A percentile compares a stretch with the other conserved stretches of the same genome.
Evolutionary conservation across 2,113 vertebrate species (phyloP).

Genomic region (Puntigrus tetrazona): DNA sequence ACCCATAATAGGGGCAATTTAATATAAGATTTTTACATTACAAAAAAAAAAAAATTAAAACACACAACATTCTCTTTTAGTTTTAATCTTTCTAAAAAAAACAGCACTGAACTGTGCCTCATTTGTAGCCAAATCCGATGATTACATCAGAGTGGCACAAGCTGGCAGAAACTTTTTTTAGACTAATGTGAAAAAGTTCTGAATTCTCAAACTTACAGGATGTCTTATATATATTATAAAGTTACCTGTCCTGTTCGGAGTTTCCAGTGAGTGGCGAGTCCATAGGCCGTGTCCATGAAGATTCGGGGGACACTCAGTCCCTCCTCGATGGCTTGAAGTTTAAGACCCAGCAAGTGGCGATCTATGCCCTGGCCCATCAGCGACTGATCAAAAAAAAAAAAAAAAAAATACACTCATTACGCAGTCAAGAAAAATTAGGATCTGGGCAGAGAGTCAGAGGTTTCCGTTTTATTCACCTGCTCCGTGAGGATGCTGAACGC

Average conservation of each 20-base stretch:
- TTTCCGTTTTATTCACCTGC: constrained; percentile 63
- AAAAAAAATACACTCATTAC: neutral
- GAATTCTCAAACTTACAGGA: too few species aligned
- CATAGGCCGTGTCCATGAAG: constrained; percentile 85
- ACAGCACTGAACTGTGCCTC: too few species aligned
- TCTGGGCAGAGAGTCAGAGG: neutral
- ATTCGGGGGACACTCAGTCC: constrained; percentile 80
- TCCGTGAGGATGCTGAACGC: constrained; percentile 73
- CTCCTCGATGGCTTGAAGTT: constrained; percentile 81
- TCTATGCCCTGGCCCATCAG: constrained; percentile 79
- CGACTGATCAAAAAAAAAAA: constrained; percentile 68
- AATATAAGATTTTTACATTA: too few species aligned
- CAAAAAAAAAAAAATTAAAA: too few species aligned
- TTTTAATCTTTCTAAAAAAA: too few species aligned
- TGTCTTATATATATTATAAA: too few species aligned
- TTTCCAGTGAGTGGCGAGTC: constrained; percentile 82
- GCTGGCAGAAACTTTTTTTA: too few species aligned
- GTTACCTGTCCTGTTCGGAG: constrained; percentile 80
- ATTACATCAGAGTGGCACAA: too few species aligned
- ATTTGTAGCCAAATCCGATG: too few species aligned
- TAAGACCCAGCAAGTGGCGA: constrained; percentile 80
- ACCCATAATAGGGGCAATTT: too few species aligned
- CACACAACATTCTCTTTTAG: too few species aligned
- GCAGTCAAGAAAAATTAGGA: neutral
- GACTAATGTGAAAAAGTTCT: too few species aligned